Base-by-base conservation (phyloP, 2,888 invertebrate species). In the Diarsia dahlii region DNA sequence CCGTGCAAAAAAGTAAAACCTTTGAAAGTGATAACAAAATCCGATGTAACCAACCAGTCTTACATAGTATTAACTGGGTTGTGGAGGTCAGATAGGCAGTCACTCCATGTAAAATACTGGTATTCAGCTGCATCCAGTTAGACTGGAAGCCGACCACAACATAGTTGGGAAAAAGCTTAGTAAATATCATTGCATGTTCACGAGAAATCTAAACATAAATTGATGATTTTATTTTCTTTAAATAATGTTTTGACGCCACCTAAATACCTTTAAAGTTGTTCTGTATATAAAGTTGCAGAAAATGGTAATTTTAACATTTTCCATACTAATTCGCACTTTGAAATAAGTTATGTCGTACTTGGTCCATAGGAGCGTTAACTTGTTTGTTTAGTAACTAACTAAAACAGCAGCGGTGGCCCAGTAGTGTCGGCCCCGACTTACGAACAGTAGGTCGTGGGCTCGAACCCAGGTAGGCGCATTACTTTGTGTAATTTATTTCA, bases 241-340 rank as follows among this genome's bases (percentile, higher is more conserved):
- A 28, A 56, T 78, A 28, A 72, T 66, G 13, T 63, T 46, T 54
- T 60, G 58, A 65, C 60, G 39, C n/a, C 5, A 52, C 56, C 18
- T 52, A 72, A 45, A 78, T 71, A 67, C 71, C 71, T 50, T 13
- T 13, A 10, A 72, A 10, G 28, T 50, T 1, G 4, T 58, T 13
- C 9, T 13, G 56, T 20, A 20, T 13, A 34, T 28, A 34, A 13
- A 23, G n/a, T 73, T 67, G 67, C 67, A 67, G 20, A 64, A 64
- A 58, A 73, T 78, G 78, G 18, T 58, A 78, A 78, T 78, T 67
- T 66, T 67, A 73, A 18, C 79, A 73, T 79, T 64, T 63, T 71
- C 23, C 45, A 52, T 52, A 73, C n/a, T 52, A 58, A 72, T 63
- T 67, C n/a, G n/a, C 39, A 50, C 0, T 50, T 76, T 3, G 10